Conservation (phyloP, 2,797 vertebrate genomes). For the Tolypeutes matacus region DNA sequence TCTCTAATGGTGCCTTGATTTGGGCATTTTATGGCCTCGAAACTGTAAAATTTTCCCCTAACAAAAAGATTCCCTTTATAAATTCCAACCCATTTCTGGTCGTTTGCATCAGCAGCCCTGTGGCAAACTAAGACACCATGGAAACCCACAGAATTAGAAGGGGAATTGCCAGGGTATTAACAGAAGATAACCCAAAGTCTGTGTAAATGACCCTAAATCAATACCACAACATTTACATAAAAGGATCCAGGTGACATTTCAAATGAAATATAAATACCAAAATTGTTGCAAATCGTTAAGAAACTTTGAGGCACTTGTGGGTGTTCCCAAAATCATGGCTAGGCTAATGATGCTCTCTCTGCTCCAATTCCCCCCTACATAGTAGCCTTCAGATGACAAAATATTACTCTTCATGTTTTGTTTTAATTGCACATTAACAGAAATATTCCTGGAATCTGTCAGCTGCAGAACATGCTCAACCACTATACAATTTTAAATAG, state of each 20-base stretch:
- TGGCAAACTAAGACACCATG: not conserved
- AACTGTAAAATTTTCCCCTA: too few species aligned
- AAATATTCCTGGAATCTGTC: slow-evolving; percentile 50
- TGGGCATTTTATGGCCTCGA: too few species aligned
- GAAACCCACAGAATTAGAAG: slow-evolving; percentile 66
- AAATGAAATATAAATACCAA: slow-evolving; percentile 47
- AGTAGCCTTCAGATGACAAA: slow-evolving; percentile 54
- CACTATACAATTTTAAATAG: slow-evolving; percentile 46
- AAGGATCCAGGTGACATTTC: slow-evolving; percentile 57
- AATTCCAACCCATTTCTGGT: too few species aligned
- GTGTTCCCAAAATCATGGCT: not conserved
- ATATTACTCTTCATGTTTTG: slow-evolving; percentile 57
- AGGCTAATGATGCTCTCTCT: not conserved
- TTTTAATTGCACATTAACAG: slow-evolving; percentile 56
- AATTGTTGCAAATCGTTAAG: slow-evolving; percentile 54
- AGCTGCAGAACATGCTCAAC: slow-evolving; percentile 2
- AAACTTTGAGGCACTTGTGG: not conserved
- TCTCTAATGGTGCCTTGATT: too few species aligned
- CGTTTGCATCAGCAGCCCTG: too few species aligned
- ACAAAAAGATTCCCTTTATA: too few species aligned
- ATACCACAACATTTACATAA: slow-evolving; percentile 28
- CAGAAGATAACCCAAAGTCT: slow-evolving; percentile 21
- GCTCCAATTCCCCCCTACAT: not conserved
- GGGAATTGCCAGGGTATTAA: slow-evolving; percentile 26
- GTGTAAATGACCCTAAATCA: slow-evolving; percentile 53